These are phyloP conservation scores for Neoniphon sammara DNA, from an alignment of 2,797 vertebrate species.

Conservation along the genomic window DNA sequence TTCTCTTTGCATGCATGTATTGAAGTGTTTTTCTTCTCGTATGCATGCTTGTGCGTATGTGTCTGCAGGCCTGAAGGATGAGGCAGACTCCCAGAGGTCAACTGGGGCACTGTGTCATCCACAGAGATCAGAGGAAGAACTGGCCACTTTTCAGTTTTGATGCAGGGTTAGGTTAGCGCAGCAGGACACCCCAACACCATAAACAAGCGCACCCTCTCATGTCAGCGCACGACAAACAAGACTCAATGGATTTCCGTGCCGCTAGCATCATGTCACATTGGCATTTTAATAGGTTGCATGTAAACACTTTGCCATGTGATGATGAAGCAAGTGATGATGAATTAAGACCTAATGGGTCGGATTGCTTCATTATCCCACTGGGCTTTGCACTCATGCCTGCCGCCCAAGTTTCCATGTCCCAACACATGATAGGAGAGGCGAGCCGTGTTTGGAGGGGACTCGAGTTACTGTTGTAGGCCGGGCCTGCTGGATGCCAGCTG, in stretches of 20 bases:
- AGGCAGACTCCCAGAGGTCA: conserved; percentile 50
- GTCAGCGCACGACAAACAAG: conserved; percentile 45
- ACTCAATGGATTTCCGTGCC: conserved; percentile 31
- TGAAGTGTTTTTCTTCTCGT: not conserved
- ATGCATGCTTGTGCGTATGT: conserved; percentile 17
- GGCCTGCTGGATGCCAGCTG: conserved; percentile 65
- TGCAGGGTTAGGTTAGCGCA: conserved; percentile 16
- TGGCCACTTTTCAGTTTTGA: conserved; percentile 5
- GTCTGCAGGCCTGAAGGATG: conserved; percentile 23
- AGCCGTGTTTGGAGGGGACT: conserved; percentile 55
- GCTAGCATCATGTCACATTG: conserved; percentile 27
- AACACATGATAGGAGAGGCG: conserved; percentile 61
- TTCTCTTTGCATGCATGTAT: conserved; percentile 12
- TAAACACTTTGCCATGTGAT: conserved; percentile 37
- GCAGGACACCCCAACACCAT: conserved; percentile 30
- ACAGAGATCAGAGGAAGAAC: conserved; percentile 57
- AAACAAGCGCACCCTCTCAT: conserved; percentile 35
- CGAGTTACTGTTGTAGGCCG: conserved; percentile 69
- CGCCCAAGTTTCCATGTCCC: conserved; percentile 66
- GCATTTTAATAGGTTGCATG: conserved; percentile 42
- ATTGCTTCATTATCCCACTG: conserved; percentile 61
- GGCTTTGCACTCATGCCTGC: conserved; percentile 65
- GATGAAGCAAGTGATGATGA: conserved; percentile 54
- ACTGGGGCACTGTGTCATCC: conserved; percentile 32
- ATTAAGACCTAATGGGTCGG: conserved; percentile 56